Percentiles rank a stretch among this genome's conserved stretches.
Conservation (phyloP, 2,113 vertebrate genomes). For the Mobula hypostoma region DNA sequence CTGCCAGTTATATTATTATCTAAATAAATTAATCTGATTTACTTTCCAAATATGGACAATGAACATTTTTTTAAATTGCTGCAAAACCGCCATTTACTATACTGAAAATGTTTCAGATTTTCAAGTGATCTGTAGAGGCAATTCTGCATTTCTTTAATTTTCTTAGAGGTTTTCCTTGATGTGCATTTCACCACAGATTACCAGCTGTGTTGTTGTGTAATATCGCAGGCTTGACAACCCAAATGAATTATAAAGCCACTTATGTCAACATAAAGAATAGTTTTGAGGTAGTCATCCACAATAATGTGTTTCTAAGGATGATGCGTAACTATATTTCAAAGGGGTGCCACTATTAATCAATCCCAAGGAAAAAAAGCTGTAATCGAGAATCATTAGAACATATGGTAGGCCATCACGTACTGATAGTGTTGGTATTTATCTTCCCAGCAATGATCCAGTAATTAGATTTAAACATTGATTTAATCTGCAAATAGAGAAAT, state of each 20-base stretch:
- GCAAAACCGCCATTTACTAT: background rate
- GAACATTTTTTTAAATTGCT: background rate
- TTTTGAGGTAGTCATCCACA: constrained; percentile 31
- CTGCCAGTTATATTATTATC: background rate
- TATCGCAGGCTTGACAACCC: background rate
- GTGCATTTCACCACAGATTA: background rate
- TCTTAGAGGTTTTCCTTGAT: background rate
- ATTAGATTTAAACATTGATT: constrained; percentile 24
- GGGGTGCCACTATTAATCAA: constrained; percentile 4
- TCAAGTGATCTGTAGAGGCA: background rate
- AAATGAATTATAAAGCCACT: constrained; percentile 33
- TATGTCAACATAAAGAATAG: constrained; percentile 28
- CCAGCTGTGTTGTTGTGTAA: constrained; percentile 4
- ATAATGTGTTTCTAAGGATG: constrained; percentile 31
- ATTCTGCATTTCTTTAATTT: background rate
- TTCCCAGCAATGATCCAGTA: constrained; percentile 26
- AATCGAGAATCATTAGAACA: constrained; percentile 34
- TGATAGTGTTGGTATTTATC: constrained; percentile 21
- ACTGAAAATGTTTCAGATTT: background rate
- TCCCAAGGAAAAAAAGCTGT: background rate
- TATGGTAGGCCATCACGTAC: constrained; percentile 21
- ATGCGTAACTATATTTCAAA: constrained; percentile 9
- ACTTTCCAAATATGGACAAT: background rate
- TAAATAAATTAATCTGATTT: background rate
- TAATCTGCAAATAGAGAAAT: background rate